Base-by-base conservation (phyloP, 2,113 vertebrate genomes). In the Romanogobio albipinnatus region DNA sequence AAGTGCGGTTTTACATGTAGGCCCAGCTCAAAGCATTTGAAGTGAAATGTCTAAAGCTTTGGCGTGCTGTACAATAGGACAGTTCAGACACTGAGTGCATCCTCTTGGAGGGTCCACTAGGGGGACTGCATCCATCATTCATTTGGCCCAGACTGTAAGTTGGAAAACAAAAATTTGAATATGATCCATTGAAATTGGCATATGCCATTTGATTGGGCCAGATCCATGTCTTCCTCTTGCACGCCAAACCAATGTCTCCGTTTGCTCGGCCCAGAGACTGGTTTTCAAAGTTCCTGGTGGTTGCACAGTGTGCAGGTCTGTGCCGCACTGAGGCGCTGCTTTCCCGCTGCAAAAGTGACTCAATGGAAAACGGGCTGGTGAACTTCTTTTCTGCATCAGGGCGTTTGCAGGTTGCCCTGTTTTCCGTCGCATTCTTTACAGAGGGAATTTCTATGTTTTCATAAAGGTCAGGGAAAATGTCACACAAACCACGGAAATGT, bases 321-420 rank as follows among this genome's bases (percentile, higher is more conserved):
- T 39, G 61, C 14, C 78, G 29, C 78, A 15, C 2, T n/a, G 36
- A 51, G 33, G 56, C 22, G 49, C 36, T 22, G 24, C n/a, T 71
- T 15, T 87, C 78, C 51, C 85, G 76, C 29, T 79, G 71, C 75
- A 88, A 26, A 5, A 88, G 49, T 3, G 84, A 86, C 43, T 88
- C 81, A 0, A 88, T 88, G n/a, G 87, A 85, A 79, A 88, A 88
- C 11, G 76, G 45, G 45, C 87, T 47, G 47, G 8, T 76, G 36
- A 88, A 88, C 76, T 68, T 88, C 9, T 39, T 5, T 1, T 24
- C 59, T 0, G 68, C 14, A 17, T 58, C 22, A 11, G 39, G 24
- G 45, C 3, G 36, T 36, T 58, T 53, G 45, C 5, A 10, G 9
- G 49, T 66, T 1, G 14, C 10, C 19, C 9, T 5, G 11, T 36